A percentile compares a stretch with the other conserved stretches of the same genome.
These are phyloP conservation scores for Psittacula derbiana DNA, from an alignment of 2,797 vertebrate genomes.

Conservation along the genomic window DNA sequence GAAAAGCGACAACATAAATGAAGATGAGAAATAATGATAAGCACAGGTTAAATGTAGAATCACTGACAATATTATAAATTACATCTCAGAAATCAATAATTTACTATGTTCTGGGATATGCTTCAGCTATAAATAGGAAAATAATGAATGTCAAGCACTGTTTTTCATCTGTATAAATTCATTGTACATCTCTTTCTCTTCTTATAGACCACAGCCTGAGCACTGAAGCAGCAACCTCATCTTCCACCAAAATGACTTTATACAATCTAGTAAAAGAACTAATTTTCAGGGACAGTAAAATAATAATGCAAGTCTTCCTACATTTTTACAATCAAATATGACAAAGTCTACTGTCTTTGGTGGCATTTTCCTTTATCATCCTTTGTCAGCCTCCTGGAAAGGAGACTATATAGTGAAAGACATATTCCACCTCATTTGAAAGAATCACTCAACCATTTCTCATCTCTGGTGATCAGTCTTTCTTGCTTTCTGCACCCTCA, in stretches of 20 bases:
- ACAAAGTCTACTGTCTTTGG: conserved; percentile 14
- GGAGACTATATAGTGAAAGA: background rate
- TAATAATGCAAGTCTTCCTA: conserved; percentile 31
- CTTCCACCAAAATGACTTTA: conserved; percentile 54
- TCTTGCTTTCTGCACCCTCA: background rate
- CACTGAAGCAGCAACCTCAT: conserved; percentile 54
- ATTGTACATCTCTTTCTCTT: background rate
- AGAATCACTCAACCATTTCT: background rate
- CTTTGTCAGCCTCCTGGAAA: background rate
- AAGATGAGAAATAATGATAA: background rate
- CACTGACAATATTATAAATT: background rate
- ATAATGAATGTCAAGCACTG: background rate
- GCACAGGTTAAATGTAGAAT: background rate
- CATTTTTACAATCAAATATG: conserved; percentile 24
- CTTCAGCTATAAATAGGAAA: background rate
- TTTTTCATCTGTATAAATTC: conserved; percentile 6
- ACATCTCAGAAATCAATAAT: background rate
- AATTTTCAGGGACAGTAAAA: conserved; percentile 49
- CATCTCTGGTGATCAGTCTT: background rate
- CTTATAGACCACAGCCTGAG: conserved; percentile 10
- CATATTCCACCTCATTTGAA: background rate
- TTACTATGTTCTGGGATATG: background rate
- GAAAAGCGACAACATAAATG: background rate
- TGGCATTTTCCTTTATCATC: background rate
- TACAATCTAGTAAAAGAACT: conserved; percentile 51